Evolutionary conservation across 2,888 invertebrate species (phyloP).

Genomic region (Drosophila paranaensis): DNA sequence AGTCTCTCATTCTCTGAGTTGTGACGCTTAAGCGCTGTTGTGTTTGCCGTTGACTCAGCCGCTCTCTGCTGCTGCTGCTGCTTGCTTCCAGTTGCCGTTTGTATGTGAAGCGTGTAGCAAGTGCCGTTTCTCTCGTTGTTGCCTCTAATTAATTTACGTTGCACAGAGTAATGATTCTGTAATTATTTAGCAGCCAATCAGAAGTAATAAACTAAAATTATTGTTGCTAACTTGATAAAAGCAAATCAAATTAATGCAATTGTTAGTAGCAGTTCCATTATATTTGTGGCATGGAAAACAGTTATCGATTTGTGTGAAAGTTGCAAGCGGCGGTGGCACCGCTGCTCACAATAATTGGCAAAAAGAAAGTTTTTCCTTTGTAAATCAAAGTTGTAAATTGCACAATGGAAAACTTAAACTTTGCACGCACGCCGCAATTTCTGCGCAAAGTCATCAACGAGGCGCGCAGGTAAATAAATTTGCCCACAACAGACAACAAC

Average conservation of each 20-base stretch:
- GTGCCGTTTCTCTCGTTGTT: conserved; percentile 40
- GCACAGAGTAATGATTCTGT: conserved; percentile 13
- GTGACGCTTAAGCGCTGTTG: conserved; percentile 23
- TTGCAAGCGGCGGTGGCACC: conserved; percentile 35
- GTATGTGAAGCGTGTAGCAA: conserved; percentile 66
- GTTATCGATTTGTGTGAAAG: conserved; percentile 76
- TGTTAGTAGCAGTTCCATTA: conserved; percentile 3
- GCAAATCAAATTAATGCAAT: conserved; percentile 7
- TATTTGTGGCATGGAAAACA: conserved; percentile 30
- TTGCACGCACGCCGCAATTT: conserved; percentile 83
- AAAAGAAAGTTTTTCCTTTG: conserved; percentile 61
- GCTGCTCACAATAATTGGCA: conserved; percentile 42
- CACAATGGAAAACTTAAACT: conserved; percentile 83
- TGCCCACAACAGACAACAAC: conserved; percentile 38
- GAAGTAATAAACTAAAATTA: conserved; percentile 12
- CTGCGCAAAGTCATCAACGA: conserved; percentile 84
- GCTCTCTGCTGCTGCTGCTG: conserved; percentile 42
- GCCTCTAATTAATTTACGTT: conserved; percentile 27
- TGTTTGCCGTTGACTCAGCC: conserved; percentile 26
- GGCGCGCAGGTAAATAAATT: conserved; percentile 77
- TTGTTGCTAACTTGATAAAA: conserved; percentile 35
- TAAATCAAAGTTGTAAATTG: conserved; percentile 57
- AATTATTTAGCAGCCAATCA: conserved; percentile 15
- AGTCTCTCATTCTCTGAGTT: conserved; percentile 12
- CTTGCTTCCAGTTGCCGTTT: conserved; percentile 66